Evolutionary conservation across 2,113 vertebrate species (phyloP).

Genomic region (Agapornis roseicollis): DNA sequence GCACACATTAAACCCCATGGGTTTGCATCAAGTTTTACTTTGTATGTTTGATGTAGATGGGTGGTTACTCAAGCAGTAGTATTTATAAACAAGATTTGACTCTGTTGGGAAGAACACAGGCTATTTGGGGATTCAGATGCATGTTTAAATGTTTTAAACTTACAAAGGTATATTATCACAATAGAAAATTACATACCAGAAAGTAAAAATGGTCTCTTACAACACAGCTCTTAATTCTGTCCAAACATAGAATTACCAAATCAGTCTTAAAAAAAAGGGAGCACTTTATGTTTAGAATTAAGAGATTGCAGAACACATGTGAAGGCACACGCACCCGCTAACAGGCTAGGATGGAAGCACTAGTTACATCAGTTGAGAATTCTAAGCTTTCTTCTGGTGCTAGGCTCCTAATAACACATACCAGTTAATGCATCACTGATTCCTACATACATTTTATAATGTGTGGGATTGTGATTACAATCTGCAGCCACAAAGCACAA

Average conservation of each 20-base stretch:
- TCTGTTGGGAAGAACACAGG: neutral
- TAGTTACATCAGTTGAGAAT: neutral
- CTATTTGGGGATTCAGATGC: neutral
- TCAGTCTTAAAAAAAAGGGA: neutral
- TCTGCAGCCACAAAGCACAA: neutral
- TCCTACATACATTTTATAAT: neutral
- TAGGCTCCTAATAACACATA: neutral
- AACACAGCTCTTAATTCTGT: neutral
- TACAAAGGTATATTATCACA: neutral
- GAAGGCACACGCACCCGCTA: neutral
- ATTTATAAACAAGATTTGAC: neutral
- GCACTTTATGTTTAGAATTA: neutral
- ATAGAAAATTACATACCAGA: neutral
- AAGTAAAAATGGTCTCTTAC: conserved; percentile 29
- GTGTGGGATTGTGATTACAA: neutral
- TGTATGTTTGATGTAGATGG: neutral
- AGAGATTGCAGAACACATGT: neutral
- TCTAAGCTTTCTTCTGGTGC: neutral
- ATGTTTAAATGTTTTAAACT: neutral
- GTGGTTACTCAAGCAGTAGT: neutral
- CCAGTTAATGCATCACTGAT: neutral
- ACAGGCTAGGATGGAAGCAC: neutral
- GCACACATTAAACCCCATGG: too few relatives aligned
- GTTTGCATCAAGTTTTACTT: neutral
- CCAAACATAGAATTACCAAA: neutral